Evolutionary conservation across 2,113 vertebrate genomes (phyloP), one percentile per base, ranked within the genome.

Genomic region (Ceyx cyanopectus): DNA sequence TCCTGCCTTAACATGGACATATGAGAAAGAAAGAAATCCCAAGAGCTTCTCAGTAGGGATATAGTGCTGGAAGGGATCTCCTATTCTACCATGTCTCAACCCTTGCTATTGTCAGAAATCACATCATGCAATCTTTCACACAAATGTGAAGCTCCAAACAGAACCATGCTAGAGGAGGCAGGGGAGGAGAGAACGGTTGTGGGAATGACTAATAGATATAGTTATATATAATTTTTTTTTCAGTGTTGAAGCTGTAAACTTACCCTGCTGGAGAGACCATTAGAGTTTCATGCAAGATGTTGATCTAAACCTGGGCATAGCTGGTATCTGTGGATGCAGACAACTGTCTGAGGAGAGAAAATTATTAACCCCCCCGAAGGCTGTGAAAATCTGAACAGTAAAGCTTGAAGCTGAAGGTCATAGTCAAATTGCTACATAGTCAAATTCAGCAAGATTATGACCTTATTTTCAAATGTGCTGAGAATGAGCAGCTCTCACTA

Each of bases 71-170:
- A 93, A 95, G 90, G 80, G 73, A 81, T 95, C 82, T 88, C 90
- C 61, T 83, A 19, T 95, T 95, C 91, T 83, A 92, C 85, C 83
- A 61, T 1, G 21, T 37, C 92, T 93, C 50, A 4, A 46, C 85
- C 79, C 65, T 78, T 41, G 82, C 88, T 84, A 83, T 94, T 95
- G 94, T 93, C 92, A 93, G 77, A 85, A 95, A 90, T 94, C 73
- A 7, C 85, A 93, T 94, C 50, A 0, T 81, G 77, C 93, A 95
- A 95, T 95, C 94, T 94, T 78, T 92, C 0, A 1, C 72, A 63
- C 77, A 93, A 96, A 92, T 84, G 40, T 82, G 57, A 81, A 45
- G 10, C 60, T 77, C 41, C 30, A 34, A 48, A 75, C 40, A 83
- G 63, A 63, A 78, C 58, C 30, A 63, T 60, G 32, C 9, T 72